These are phyloP conservation scores for Cantharis nigra DNA, from an alignment of 2,888 invertebrate species.

Conservation along the genomic window DNA sequence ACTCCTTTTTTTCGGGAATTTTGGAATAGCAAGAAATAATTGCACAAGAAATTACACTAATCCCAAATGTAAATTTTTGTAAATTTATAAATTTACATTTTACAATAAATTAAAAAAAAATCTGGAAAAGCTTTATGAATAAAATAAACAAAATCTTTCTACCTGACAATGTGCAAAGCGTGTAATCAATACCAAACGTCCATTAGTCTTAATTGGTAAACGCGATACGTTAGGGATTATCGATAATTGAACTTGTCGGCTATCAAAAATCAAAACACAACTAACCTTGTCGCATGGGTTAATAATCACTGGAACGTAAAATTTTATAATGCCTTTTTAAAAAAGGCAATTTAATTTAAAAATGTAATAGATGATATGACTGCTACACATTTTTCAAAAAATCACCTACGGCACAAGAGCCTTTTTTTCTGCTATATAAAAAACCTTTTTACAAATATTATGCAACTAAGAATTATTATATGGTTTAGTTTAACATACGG, in stretches of 20 bases:
- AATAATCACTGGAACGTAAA: background rate
- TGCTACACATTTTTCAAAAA: too few relatives aligned
- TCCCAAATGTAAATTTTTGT: background rate
- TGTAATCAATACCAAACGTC: conserved; percentile 11
- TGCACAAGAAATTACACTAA: too few relatives aligned
- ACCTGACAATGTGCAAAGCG: conserved; percentile 5
- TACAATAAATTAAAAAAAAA: background rate
- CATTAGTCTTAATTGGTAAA: conserved; percentile 14
- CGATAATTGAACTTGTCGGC: conserved; percentile 12
- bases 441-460: too few relatives aligned
- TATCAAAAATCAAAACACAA: conserved; percentile 9
- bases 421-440: too few relatives aligned
- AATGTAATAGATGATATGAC: background rate
- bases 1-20: background rate
- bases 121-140: background rate
- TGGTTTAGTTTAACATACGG: too few relatives aligned
- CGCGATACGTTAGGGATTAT: conserved; percentile 13
- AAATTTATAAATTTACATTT: background rate
- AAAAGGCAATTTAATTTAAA: background rate
- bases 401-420: too few relatives aligned
- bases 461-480: too few relatives aligned
- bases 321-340: background rate
- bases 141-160: background rate
- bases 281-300: conserved; percentile 1
- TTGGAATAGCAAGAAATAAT: background rate